Conservation (phyloP, 1,140 invertebrate genomes). For the Nebria ingens region DNA sequence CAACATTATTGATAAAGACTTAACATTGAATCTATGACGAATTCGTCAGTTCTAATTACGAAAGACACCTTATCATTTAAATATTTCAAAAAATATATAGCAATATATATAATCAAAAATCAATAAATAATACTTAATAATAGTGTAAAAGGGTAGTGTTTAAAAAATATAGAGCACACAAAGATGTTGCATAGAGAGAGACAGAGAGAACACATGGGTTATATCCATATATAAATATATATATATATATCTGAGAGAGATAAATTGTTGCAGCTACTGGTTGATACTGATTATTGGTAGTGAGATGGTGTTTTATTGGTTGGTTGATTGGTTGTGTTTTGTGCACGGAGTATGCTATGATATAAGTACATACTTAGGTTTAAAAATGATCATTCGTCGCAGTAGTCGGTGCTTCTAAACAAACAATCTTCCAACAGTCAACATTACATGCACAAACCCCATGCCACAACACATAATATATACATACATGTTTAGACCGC, state of each 20-base stretch:
- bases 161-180: slow-evolving; percentile 14
- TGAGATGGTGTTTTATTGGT: no score
- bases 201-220: not conserved
- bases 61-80: no score
- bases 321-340: not conserved
- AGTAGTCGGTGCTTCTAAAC: not conserved
- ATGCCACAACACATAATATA: no score
- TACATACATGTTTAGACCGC: no score
- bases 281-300: not conserved
- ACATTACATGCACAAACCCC: slow-evolving; percentile 3
- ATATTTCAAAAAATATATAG: no score
- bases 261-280: slow-evolving; percentile 1
- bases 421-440: slow-evolving; percentile 14
- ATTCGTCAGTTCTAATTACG: no score
- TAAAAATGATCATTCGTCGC: not conserved
- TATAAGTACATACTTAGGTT: not conserved
- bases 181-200: slow-evolving; percentile 13
- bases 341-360: not conserved
- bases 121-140: not conserved
- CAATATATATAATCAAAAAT: no score
- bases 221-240: slow-evolving; percentile 10
- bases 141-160: slow-evolving; percentile 13
- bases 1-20: no score
- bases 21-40: no score
- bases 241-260: no score